phyloP scores from a whole-genome alignment of 2,113 vertebrate species.

The Sphaerodactylus townsendi region DNA sequence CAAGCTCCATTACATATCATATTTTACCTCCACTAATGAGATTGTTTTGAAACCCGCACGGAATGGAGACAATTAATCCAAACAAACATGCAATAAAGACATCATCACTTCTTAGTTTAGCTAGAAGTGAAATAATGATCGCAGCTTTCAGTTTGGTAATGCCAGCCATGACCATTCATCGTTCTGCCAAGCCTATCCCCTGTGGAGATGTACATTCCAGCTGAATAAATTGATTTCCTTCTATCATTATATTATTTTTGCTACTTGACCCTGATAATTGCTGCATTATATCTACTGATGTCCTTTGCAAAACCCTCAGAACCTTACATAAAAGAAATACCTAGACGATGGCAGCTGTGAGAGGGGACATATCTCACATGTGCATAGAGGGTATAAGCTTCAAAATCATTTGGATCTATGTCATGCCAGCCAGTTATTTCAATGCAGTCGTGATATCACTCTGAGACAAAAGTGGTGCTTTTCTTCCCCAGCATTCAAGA shows the following conservation, averaged over 20 bases:
- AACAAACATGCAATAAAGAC: neutral
- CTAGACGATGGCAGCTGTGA: neutral
- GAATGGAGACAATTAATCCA: neutral
- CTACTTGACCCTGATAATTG: neutral
- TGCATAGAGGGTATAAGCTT: neutral
- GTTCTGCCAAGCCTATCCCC: neutral
- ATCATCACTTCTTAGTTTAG: neutral
- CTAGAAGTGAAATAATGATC: neutral
- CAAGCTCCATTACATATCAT: neutral
- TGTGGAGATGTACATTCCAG: neutral
- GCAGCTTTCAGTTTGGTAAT: neutral
- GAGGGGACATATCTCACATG: neutral
- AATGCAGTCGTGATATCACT: neutral
- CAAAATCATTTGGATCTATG: neutral
- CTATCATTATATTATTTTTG: slow-evolving; percentile 38
- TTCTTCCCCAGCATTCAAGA: neutral
- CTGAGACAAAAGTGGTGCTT: neutral
- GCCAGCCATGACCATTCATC: neutral
- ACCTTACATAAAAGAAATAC: neutral
- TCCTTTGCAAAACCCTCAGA: neutral
- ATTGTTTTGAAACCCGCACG: too few species aligned
- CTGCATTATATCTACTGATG: neutral
- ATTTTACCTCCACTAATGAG: neutral
- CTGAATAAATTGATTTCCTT: neutral
- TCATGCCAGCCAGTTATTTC: neutral